Evolutionary conservation across 2,797 vertebrate genomes (phyloP).

Genomic region (Antennarius maculatus): DNA sequence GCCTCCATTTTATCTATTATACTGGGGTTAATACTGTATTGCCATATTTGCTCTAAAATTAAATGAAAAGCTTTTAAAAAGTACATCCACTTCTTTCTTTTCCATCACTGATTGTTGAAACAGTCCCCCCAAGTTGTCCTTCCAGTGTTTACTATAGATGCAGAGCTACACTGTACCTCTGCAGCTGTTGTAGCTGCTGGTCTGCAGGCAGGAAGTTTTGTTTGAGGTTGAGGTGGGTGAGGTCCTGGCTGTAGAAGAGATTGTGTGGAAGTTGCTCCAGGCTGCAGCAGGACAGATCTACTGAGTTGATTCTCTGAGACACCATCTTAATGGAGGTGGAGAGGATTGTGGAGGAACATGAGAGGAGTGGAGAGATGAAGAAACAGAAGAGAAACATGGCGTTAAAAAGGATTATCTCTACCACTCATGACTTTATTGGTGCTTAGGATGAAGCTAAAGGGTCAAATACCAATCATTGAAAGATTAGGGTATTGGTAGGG

Average conservation of each 20-base stretch:
- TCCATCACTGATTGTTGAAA: conserved; percentile 3
- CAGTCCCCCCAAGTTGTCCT: conserved; percentile 4
- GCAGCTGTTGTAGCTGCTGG: conserved; percentile 88
- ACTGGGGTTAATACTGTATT: too few relatives aligned
- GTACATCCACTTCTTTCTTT: too few relatives aligned
- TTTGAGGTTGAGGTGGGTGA: conserved; percentile 98
- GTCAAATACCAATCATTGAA: conserved; percentile 67
- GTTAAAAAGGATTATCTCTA: conserved; percentile 61
- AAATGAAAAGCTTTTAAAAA: too few relatives aligned
- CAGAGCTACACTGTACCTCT: conserved; percentile 84
- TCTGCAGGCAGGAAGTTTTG: conserved; percentile 92
- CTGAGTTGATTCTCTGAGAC: conserved; percentile 96
- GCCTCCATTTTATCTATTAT: background rate
- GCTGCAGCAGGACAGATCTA: conserved; percentile 97
- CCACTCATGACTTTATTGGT: conserved; percentile 29
- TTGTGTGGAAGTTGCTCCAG: conserved; percentile 94
- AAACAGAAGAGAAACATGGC: conserved; percentile 32
- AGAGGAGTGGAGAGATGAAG: conserved; percentile 19
- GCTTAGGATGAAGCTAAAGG: conserved; percentile 21
- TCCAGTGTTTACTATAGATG: conserved; percentile 40
- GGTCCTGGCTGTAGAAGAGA: conserved; percentile 97
- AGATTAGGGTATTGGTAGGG: conserved; percentile 56
- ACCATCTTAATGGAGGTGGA: conserved; percentile 84
- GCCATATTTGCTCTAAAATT: too few relatives aligned
- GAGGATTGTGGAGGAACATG: background rate